phyloP scores from a whole-genome alignment of 2,888 invertebrate species.

The Drosophila neutralis region DNA sequence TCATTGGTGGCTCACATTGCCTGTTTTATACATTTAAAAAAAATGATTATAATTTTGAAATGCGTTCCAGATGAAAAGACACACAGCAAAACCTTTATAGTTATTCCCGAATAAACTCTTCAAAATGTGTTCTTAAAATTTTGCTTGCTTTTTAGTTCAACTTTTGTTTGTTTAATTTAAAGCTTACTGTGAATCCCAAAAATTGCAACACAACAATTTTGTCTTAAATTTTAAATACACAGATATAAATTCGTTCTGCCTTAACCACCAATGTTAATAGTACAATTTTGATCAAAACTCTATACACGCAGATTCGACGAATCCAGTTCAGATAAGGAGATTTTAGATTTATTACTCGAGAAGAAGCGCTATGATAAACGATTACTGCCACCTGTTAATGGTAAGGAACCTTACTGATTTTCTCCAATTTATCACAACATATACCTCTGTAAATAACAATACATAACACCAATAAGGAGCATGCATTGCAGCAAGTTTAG shows the following conservation, averaged over 20 bases:
- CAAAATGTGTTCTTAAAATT: not conserved
- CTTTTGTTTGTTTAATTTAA: slow-evolving; percentile 6
- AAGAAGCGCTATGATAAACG: slow-evolving; percentile 96
- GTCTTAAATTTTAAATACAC: not conserved
- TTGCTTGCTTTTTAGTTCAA: not conserved
- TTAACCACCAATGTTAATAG: not conserved
- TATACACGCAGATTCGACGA: slow-evolving; percentile 90
- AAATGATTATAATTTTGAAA: not conserved
- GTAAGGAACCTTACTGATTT: slow-evolving; percentile 85
- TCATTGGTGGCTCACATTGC: not conserved
- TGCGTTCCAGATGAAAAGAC: not conserved
- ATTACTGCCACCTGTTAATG: slow-evolving; percentile 95
- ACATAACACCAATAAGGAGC: not conserved
- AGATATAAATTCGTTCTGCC: not conserved
- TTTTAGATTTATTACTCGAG: slow-evolving; percentile 94
- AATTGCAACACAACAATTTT: not conserved
- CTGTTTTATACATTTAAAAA: too few species aligned
- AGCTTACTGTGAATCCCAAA: not conserved
- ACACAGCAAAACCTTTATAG: not conserved
- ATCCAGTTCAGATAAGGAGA: slow-evolving; percentile 96
- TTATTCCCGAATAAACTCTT: not conserved
- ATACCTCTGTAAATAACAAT: not conserved
- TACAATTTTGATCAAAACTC: slow-evolving; percentile 5
- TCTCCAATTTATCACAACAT: not conserved
- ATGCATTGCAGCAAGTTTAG: not conserved